Conservation (phyloP, 2,888 invertebrate species). For the Synanthedon andrenaeformis region DNA sequence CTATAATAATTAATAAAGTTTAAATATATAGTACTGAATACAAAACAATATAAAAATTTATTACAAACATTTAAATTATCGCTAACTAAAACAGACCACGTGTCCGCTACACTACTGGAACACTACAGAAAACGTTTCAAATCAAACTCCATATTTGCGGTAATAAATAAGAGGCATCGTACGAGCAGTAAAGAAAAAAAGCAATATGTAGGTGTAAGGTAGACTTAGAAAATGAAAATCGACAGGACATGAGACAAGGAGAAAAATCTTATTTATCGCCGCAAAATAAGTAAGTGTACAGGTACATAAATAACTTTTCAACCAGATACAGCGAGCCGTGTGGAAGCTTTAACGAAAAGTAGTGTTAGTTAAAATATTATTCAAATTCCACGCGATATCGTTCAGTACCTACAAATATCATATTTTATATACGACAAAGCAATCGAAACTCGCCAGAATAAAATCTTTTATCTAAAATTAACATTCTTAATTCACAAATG, state of each 20-base stretch:
- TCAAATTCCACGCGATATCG: no score
- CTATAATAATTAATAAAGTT: slow-evolving; percentile 53
- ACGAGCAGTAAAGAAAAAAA: neutral
- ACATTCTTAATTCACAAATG: slow-evolving; percentile 19
- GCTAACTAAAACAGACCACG: neutral
- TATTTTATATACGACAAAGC: no score
- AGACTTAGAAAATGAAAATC: neutral
- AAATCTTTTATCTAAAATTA: slow-evolving; percentile 28
- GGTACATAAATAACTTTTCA: slow-evolving; percentile 40
- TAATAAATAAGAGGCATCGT: slow-evolving; percentile 26
- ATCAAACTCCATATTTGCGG: slow-evolving; percentile 5
- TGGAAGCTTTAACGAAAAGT: neutral
- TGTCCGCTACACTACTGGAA: slow-evolving; percentile 6
- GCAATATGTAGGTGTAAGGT: neutral
- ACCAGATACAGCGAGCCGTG: neutral
- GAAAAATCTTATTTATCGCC: slow-evolving; percentile 35
- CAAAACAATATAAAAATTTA: slow-evolving; percentile 54
- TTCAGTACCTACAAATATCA: no score
- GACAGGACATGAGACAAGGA: neutral
- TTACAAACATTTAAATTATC: neutral
- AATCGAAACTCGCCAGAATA: neutral
- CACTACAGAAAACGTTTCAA: slow-evolving; percentile 5
- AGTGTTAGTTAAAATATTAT: no score
- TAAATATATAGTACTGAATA: slow-evolving; percentile 46
- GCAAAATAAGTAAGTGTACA: slow-evolving; percentile 33